These are phyloP conservation scores for Spilosoma lubricipeda DNA, from an alignment of 2,888 invertebrate species.

Conservation along the genomic window DNA sequence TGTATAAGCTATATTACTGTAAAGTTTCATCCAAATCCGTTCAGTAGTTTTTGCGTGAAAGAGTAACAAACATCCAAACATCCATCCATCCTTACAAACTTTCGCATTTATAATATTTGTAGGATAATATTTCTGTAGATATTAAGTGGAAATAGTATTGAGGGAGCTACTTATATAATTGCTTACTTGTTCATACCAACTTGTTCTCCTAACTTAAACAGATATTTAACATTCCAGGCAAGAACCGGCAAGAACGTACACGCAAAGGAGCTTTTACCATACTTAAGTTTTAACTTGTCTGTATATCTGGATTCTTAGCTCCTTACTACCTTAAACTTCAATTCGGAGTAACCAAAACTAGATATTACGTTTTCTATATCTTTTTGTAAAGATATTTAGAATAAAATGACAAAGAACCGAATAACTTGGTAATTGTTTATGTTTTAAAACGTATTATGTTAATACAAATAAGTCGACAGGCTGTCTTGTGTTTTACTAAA, in stretches of 20 bases:
- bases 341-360: neutral
- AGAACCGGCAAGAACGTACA: neutral
- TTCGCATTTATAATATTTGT: too few species aligned
- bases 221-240: neutral
- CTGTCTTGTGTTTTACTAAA: slow-evolving; percentile 27
- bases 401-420: neutral
- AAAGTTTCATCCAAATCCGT: too few species aligned
- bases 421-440: slow-evolving; percentile 1
- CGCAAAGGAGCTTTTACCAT: neutral
- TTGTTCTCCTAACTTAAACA: neutral
- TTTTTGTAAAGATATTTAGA: neutral
- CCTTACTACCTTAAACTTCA: neutral
- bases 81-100: too few species aligned
- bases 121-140: neutral
- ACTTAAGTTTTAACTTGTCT: neutral
- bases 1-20: too few species aligned
- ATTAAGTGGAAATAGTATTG: neutral
- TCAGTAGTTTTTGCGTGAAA: too few species aligned
- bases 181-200: neutral
- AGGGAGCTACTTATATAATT: neutral
- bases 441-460: slow-evolving; percentile 11
- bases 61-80: too few species aligned
- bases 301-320: neutral
- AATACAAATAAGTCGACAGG: slow-evolving; percentile 22
- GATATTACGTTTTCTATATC: neutral